A percentile compares a stretch with the other conserved stretches of the same genome.
Conservation (phyloP, 2,888 invertebrate species). For the Cremastobaeus sp. region DNA sequence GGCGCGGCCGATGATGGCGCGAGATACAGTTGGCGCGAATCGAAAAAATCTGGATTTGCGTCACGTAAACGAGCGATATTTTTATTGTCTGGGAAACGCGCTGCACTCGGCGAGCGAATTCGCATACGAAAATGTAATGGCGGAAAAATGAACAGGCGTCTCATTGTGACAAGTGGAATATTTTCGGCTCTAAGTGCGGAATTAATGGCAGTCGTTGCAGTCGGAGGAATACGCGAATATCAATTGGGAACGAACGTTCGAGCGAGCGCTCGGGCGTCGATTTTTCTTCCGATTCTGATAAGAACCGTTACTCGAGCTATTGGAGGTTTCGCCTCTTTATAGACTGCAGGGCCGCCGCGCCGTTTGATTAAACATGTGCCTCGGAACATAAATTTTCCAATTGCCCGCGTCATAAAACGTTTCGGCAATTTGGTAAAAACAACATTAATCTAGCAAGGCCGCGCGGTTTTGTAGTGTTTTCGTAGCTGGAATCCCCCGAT, state of each 20-base stretch:
- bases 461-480: no score
- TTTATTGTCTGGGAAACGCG: conserved; percentile 27
- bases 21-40: conserved; percentile 1
- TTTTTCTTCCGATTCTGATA: no score
- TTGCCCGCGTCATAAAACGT: background rate
- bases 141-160: conserved; percentile 19
- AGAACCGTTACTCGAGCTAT: no score
- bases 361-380: no score
- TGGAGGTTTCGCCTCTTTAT: no score
- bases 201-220: conserved; percentile 12
- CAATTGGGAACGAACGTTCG: background rate
- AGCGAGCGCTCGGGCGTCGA: no score
- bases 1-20: conserved; percentile 3
- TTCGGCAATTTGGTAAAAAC: conserved; percentile 4
- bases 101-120: conserved; percentile 17
- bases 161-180: conserved; percentile 24
- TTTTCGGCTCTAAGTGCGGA: conserved; percentile 17
- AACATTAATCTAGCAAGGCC: conserved; percentile 1
- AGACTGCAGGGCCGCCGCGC: no score
- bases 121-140: conserved; percentile 28
- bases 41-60: conserved; percentile 33
- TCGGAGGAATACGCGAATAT: conserved; percentile 2
- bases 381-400: no score
- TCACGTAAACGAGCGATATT: conserved; percentile 38
- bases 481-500: background rate